Conservation (phyloP, 1,140 invertebrate species). For the Orchesella cincta region DNA sequence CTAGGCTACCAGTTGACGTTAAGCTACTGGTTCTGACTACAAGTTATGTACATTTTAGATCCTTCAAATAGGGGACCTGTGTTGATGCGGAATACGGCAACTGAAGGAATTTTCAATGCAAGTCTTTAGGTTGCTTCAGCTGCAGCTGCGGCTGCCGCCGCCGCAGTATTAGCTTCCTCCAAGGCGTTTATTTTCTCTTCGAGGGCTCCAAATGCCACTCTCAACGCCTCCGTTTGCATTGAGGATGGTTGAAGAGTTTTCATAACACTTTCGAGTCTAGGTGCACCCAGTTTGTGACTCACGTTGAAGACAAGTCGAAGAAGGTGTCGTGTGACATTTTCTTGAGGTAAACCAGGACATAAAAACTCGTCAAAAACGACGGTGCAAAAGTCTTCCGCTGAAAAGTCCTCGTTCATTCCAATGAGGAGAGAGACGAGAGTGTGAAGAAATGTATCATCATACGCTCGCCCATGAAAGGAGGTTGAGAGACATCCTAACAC, state of each 20-base stretch:
- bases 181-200: conserved; percentile 45
- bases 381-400: conserved; percentile 91
- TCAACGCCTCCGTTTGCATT: conserved; percentile 51
- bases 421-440: conserved; percentile 83
- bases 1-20: no score
- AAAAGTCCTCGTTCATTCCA: conserved; percentile 87
- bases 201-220: conserved; percentile 40
- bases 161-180: not conserved
- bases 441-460: conserved; percentile 93
- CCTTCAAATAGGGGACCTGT: no score
- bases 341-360: conserved; percentile 79
- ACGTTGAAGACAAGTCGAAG: conserved; percentile 91
- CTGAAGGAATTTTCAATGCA: no score
- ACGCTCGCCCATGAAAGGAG: conserved; percentile 86
- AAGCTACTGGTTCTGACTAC: no score
- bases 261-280: conserved; percentile 76
- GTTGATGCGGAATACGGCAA: no score
- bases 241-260: conserved; percentile 82
- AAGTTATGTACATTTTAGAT: no score
- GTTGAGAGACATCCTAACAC: conserved; percentile 84
- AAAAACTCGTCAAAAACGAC: conserved; percentile 96
- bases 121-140: no score
- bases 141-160: not conserved
- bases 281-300: conserved; percentile 78
- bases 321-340: conserved; percentile 92